A percentile compares a stretch with the other conserved stretches of the same genome.
Conservation (phyloP, 2,113 vertebrate genomes). For the Mormyrus iriodes region DNA sequence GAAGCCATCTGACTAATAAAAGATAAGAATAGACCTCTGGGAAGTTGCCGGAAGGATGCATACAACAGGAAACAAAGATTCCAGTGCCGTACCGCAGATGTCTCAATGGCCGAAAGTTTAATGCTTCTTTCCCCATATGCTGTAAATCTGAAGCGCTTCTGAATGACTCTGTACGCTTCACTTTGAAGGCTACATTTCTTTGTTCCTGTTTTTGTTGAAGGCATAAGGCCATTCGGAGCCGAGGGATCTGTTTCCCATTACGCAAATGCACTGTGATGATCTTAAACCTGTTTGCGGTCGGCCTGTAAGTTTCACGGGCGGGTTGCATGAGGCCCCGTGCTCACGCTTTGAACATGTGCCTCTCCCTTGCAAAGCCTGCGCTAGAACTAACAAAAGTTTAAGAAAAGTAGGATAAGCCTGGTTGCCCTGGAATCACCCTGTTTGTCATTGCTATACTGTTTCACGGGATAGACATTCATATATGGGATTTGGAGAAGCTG, state of each 20-base stretch:
- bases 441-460: not conserved
- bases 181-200: conserved; percentile 7
- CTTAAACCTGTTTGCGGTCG: not conserved
- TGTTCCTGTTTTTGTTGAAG: not conserved
- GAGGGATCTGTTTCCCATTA: not conserved
- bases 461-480: not conserved
- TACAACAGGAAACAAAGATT: not conserved
- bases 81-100: not conserved
- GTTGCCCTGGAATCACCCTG: not conserved
- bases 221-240: not conserved
- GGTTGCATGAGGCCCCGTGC: not conserved
- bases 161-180: not conserved
- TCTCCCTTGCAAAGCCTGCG: not conserved
- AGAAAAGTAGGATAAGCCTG: not conserved
- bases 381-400: not conserved
- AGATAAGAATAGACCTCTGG: not conserved
- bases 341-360: not conserved
- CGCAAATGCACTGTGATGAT: not conserved
- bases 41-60: not conserved
- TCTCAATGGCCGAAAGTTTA: not conserved
- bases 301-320: not conserved
- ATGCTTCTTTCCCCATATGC: not conserved
- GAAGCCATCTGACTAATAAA: not conserved
- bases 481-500: not conserved
- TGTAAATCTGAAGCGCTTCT: not conserved